Evolutionary conservation across 2,888 invertebrate genomes (phyloP), one percentile per base, ranked within the genome.

Genomic region (Tetanocera ferruginea): DNA sequence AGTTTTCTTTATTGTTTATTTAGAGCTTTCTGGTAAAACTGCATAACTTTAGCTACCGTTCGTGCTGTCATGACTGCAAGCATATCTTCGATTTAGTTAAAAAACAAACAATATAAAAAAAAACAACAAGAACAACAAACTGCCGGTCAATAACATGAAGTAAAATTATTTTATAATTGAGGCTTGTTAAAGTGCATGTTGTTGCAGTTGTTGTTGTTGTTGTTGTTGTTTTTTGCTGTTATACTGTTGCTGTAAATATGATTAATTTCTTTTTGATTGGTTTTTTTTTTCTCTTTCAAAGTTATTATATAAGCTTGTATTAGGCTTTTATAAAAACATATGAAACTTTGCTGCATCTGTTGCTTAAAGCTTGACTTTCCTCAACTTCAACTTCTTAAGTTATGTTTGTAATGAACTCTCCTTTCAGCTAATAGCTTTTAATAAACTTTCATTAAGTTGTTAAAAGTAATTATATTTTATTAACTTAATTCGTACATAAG

Each of bases 181-280:
- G 25, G 69, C 69, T 69, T 69, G 69, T 69, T 69, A 69, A 69
- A 69, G 69, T 62, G 19, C 17, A 51, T 67, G 19, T 51, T 64
- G 55, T 25, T 34, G 34, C 60, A 17, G 31, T 71, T 71, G 55
- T 31, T 31, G 60, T 72, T 72, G 60, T 57, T 55, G 57, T 55
- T 55, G 71, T 71, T 28, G 25, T 77, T 78, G 78, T 57, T 62
- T 80, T 69, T 76, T n/a, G n/a, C n/a, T n/a, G n/a, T n/a, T n/a
- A n/a, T 57, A 80, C 66, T 78, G 78, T 55, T 62, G 77, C 57
- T 77, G 73, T 62, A 14, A 43, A 49, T 17, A 43, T 60, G 49
- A 73, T 69, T 69, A 69, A 69, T 69, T 69, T 69, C 69, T 69
- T 69, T 69, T 69, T 69, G 69, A 69, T 69, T 69, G 69, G 14